phyloP scores from a whole-genome alignment of 2,888 invertebrate species.

The Entomobrya multifasciata region DNA sequence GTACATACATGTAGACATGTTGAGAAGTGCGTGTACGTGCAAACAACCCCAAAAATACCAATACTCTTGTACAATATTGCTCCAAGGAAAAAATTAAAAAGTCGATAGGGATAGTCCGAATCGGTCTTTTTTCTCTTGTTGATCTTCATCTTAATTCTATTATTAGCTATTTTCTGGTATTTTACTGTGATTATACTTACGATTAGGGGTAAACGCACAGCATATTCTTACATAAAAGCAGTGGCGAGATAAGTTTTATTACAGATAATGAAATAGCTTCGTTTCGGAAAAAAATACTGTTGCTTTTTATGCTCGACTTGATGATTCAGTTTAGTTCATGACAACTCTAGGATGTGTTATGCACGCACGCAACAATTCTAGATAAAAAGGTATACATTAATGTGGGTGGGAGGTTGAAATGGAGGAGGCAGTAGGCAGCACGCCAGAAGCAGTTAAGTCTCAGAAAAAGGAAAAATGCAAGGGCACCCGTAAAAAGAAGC shows the following conservation, averaged over 20 bases:
- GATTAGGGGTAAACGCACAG: too few relatives aligned
- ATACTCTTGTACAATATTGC: slow-evolving; percentile 13
- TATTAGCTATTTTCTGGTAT: slow-evolving; percentile 59
- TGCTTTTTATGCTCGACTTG: too few relatives aligned
- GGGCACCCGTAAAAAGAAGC: not conserved
- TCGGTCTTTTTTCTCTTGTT: slow-evolving; percentile 25
- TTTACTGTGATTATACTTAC: slow-evolving; percentile 50
- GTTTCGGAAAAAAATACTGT: not conserved
- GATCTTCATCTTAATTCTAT: slow-evolving; percentile 36
- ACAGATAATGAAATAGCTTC: slow-evolving; percentile 31
- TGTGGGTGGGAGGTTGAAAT: not conserved
- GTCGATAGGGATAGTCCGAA: not conserved
- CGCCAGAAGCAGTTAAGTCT: slow-evolving; percentile 27
- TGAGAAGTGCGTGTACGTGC: slow-evolving; percentile 37
- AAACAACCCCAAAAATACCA: slow-evolving; percentile 19
- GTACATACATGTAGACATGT: not conserved
- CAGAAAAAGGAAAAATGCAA: slow-evolving; percentile 17
- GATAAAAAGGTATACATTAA: too few relatives aligned
- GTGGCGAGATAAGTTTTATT: not conserved
- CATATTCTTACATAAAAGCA: not conserved
- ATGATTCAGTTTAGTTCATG: too few relatives aligned
- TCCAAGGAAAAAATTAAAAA: slow-evolving; percentile 51
- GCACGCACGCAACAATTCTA: slow-evolving; percentile 4
- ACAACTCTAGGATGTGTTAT: not conserved
- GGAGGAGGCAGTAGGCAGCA: slow-evolving; percentile 12